Evolutionary conservation across 2,888 invertebrate genomes (phyloP).

Genomic region (Atrina japonica): DNA sequence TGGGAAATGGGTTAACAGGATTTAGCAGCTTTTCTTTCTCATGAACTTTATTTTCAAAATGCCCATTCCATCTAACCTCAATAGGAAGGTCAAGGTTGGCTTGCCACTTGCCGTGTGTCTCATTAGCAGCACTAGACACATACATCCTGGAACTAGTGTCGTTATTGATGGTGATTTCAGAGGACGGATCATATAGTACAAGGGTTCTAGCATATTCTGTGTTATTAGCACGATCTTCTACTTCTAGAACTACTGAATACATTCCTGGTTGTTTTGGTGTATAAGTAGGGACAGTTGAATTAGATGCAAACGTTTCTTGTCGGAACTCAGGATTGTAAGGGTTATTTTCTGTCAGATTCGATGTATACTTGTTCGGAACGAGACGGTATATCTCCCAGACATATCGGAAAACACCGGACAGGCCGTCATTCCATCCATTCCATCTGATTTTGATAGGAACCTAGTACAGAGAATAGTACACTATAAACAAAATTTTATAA

Average conservation of each 20-base stretch:
- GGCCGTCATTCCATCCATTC: constrained; percentile 40
- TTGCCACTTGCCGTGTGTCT: constrained; percentile 53
- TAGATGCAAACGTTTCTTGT: background rate
- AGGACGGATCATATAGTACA: constrained; percentile 54
- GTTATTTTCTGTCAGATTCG: constrained; percentile 19
- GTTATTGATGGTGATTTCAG: constrained; percentile 44
- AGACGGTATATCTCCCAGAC: constrained; percentile 33
- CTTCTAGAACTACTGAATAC: constrained; percentile 58
- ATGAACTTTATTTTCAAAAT: constrained; percentile 55
- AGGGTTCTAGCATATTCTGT: constrained; percentile 55
- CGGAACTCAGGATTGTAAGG: background rate
- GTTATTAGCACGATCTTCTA: constrained; percentile 61
- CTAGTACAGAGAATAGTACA: constrained; percentile 15
- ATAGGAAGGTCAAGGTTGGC: constrained; percentile 13
- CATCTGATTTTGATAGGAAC: constrained; percentile 16
- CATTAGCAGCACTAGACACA: constrained; percentile 44
- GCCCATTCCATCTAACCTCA: constrained; percentile 49
- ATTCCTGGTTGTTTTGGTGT: constrained; percentile 47
- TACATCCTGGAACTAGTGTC: constrained; percentile 32
- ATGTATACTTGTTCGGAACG: constrained; percentile 9
- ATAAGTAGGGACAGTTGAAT: constrained; percentile 27
- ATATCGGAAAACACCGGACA: constrained; percentile 36
- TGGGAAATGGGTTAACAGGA: constrained; percentile 47
- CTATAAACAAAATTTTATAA: too few species aligned
- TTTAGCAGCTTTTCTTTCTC: constrained; percentile 47